Evolutionary conservation across 2,797 vertebrate genomes (phyloP), one percentile per base, ranked within the genome.

Genomic region (Enteromius fasciolatus): DNA sequence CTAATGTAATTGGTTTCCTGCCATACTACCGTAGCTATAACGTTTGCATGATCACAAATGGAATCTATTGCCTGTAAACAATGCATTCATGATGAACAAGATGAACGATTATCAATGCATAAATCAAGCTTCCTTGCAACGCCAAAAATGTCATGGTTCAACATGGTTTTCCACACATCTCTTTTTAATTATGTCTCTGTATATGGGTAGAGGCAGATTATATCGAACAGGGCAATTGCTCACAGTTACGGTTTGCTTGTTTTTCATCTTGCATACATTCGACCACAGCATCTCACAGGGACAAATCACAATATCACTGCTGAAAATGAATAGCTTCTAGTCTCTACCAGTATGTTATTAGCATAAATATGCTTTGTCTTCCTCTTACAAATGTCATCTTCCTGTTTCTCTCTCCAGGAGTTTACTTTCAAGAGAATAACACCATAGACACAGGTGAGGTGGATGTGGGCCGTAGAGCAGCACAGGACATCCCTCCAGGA

Each of bases 401-500:
- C 83, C 9, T 80, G 10, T 46, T 5, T 87, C 46, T 46, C 44
- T 80, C 50, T 76, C 25, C 61, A 84, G 94, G 95, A 46, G 94
- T 96, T 92, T 96, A 96, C 92, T 92, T 95, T 78, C 95, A 96
- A 90, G 98, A 99, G 94, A 99, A 99, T 91, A 99, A 97, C 94
- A 98, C 96, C 86, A 98, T 99, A 90, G 98, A 99, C 93, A 98
- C 94, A 7, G 98, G 98, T 86, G 97, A 99, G 92, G 94, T 99
- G 89, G 98, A 99, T 69, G 95, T 99, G 91, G 98, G 98, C 28
- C 94, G 95, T 88, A 92, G 96, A 94, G 95, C 96, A 0, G 89
- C 96, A 86, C 97, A 98, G 88, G 98, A 98, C 54, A 93, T 99
- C 78, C 98, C 97, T 64, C 97, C 98, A 3, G 98, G 98, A 84